phyloP scores from a whole-genome alignment of 2,888 invertebrate species.

The Asteroscopus sphinx region DNA sequence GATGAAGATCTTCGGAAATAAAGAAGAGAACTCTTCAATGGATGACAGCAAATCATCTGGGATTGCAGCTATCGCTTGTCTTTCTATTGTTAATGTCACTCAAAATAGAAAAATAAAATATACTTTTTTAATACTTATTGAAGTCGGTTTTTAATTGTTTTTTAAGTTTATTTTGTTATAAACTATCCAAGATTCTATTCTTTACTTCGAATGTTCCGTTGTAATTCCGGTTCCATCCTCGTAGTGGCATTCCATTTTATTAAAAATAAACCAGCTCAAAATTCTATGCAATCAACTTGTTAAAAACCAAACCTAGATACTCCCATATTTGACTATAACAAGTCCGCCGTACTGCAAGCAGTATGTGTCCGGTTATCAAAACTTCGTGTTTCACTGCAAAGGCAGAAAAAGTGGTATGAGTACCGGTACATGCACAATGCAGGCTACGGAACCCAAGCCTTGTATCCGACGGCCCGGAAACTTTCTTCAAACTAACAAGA shows the following conservation, averaged over 20 bases:
- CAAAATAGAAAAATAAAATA: no score
- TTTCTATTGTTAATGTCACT: no score
- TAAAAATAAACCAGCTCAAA: neutral
- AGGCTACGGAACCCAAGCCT: conserved; percentile 42
- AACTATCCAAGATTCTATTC: no score
- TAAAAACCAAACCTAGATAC: conserved; percentile 35
- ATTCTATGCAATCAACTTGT: conserved; percentile 12
- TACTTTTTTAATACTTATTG: no score
- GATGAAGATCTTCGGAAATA: no score
- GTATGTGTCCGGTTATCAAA: conserved; percentile 48
- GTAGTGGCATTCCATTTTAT: neutral
- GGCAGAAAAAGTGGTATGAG: conserved; percentile 49
- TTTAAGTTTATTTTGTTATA: no score
- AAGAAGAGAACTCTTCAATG: no score
- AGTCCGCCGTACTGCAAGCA: conserved; percentile 30
- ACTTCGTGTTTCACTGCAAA: conserved; percentile 31
- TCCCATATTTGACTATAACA: conserved; percentile 29
- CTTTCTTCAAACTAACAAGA: conserved; percentile 75
- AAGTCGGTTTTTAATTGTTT: no score
- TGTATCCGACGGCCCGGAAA: conserved; percentile 67
- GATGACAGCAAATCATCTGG: no score
- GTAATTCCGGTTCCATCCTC: no score
- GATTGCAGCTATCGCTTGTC: no score
- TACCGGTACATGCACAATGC: conserved; percentile 42
- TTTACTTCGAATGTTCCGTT: no score